Evolutionary conservation across 2,888 invertebrate genomes (phyloP).

Genomic region (Chouioia cunea): DNA sequence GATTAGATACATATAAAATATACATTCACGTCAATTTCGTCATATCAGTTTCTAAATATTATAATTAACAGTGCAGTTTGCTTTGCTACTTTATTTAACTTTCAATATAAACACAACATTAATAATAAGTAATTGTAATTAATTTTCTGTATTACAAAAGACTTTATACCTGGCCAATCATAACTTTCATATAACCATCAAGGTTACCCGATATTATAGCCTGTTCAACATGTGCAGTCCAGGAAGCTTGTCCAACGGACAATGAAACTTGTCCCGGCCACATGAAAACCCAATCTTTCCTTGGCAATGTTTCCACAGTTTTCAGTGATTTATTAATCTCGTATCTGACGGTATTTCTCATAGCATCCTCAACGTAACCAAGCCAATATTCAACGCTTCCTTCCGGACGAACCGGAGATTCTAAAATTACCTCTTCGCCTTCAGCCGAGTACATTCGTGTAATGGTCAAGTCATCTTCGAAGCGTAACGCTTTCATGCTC

Average conservation of each 20-base stretch:
- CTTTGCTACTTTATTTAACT: no score
- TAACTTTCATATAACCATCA: slow-evolving; percentile 70
- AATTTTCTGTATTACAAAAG: no score
- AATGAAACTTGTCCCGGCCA: slow-evolving; percentile 88
- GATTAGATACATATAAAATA: no score
- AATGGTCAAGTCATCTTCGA: slow-evolving; percentile 78
- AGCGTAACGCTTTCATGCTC: slow-evolving; percentile 79
- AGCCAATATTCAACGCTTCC: slow-evolving; percentile 86
- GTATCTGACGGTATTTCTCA: slow-evolving; percentile 73
- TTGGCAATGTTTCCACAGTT: slow-evolving; percentile 64
- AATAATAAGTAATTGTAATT: no score
- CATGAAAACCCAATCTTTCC: slow-evolving; percentile 78
- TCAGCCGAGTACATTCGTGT: slow-evolving; percentile 83
- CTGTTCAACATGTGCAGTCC: slow-evolving; percentile 80
- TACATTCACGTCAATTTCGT: no score
- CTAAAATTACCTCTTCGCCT: slow-evolving; percentile 79
- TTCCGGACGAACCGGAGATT: slow-evolving; percentile 76
- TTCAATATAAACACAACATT: no score
- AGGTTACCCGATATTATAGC: slow-evolving; percentile 73
- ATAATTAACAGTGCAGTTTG: no score
- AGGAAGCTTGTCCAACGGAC: slow-evolving; percentile 80
- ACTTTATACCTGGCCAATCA: slow-evolving; percentile 73
- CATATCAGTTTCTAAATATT: no score
- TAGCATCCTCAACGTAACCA: slow-evolving; percentile 76
- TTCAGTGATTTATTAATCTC: slow-evolving; percentile 68